phyloP scores from a whole-genome alignment of 2,113 vertebrate genomes.

The Petaurus breviceps region DNA sequence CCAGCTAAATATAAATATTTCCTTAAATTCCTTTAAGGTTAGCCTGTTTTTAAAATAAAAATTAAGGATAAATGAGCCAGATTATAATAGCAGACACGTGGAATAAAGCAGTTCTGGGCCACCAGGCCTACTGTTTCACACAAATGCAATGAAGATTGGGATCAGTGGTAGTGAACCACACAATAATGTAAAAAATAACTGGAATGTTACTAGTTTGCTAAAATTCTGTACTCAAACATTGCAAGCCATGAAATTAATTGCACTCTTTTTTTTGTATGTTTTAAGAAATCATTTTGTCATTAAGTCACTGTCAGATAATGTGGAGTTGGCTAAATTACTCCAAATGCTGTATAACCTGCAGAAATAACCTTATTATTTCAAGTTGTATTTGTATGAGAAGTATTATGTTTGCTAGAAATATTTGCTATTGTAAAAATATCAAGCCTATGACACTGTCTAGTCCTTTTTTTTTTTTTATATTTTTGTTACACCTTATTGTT shows the following conservation, averaged over 20 bases:
- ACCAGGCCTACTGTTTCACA: slow-evolving; percentile 48
- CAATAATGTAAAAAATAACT: slow-evolving; percentile 56
- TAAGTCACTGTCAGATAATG: slow-evolving; percentile 71
- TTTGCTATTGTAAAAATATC: slow-evolving; percentile 83
- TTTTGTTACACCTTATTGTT: slow-evolving; percentile 86
- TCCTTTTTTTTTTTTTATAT: slow-evolving; percentile 87
- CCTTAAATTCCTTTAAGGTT: slow-evolving; percentile 28
- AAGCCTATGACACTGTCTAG: slow-evolving; percentile 84
- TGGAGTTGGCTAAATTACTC: slow-evolving; percentile 68
- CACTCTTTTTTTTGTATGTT: slow-evolving; percentile 71
- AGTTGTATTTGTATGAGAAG: slow-evolving; percentile 78
- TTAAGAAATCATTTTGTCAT: slow-evolving; percentile 44
- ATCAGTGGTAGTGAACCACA: neutral
- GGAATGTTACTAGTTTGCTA: slow-evolving; percentile 68
- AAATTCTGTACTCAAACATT: slow-evolving; percentile 55
- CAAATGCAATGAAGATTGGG: slow-evolving; percentile 51
- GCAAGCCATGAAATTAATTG: slow-evolving; percentile 75
- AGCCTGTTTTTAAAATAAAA: slow-evolving; percentile 21
- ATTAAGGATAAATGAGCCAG: neutral
- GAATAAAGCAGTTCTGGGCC: slow-evolving; percentile 32
- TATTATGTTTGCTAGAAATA: slow-evolving; percentile 80
- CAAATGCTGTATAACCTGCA: slow-evolving; percentile 69
- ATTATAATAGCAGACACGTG: neutral
- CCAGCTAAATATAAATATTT: neutral
- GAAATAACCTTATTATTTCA: slow-evolving; percentile 69